Conservation (phyloP, 2,797 vertebrate genomes). For the Acropternis orthonyx region DNA sequence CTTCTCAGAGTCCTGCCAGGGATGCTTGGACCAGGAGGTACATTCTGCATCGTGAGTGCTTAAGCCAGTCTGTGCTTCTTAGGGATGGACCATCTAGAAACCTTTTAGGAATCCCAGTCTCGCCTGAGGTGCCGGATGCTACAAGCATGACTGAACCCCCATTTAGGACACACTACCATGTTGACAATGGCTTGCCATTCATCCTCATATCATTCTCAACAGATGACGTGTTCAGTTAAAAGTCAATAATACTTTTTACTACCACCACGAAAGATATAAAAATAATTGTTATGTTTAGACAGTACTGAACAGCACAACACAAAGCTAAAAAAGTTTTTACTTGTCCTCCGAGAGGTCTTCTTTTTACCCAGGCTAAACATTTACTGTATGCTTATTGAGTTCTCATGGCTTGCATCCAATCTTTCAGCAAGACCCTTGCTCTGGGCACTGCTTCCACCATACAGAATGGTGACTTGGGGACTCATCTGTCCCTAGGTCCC, state of each 20-base stretch:
- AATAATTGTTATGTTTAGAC: slow-evolving; percentile 28
- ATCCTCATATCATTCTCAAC: neutral
- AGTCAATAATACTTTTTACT: neutral
- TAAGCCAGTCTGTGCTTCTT: neutral
- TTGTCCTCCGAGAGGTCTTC: slow-evolving; percentile 35
- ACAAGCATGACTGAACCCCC: neutral
- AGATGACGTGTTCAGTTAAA: neutral
- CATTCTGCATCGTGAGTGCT: neutral
- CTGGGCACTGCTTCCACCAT: slow-evolving; percentile 1
- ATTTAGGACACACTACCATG: neutral
- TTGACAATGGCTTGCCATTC: neutral
- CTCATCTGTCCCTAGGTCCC: neutral
- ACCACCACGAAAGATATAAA: neutral
- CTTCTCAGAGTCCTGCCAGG: neutral
- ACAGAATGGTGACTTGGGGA: neutral
- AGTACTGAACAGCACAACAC: neutral
- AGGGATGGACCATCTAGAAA: neutral
- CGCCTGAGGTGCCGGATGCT: neutral
- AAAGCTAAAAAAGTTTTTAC: neutral
- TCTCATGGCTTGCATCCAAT: slow-evolving; percentile 47
- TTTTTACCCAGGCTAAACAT: slow-evolving; percentile 27
- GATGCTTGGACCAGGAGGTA: neutral
- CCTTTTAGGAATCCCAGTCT: neutral
- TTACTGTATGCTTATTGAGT: slow-evolving; percentile 8
- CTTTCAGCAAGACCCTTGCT: neutral